Evolutionary conservation across 2,113 vertebrate genomes (phyloP).

Genomic region (Chamaetylas fuelleborni): DNA sequence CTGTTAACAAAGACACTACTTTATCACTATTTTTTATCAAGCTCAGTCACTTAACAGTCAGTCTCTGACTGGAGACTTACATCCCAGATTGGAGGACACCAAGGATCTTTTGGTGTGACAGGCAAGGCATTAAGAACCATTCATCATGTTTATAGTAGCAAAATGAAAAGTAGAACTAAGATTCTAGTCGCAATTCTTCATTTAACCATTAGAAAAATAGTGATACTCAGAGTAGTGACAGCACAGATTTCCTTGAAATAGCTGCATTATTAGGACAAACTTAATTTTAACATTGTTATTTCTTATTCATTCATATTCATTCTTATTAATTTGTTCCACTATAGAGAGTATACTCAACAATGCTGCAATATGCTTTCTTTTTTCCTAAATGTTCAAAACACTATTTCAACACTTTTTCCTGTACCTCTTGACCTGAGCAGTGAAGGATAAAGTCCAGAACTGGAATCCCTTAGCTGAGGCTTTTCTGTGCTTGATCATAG

Average conservation of each 20-base stretch:
- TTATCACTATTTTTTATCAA: background rate
- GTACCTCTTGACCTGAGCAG: background rate
- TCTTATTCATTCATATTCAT: background rate
- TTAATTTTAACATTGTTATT: background rate
- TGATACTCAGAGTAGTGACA: background rate
- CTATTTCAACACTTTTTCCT: background rate
- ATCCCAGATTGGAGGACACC: background rate
- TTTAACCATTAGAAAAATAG: background rate
- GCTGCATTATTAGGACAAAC: background rate
- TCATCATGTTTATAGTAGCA: background rate
- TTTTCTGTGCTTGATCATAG: background rate
- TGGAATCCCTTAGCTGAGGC: background rate
- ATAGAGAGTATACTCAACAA: background rate
- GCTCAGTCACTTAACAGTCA: background rate
- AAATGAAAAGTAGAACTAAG: background rate
- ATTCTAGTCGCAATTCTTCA: background rate
- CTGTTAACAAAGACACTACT: background rate
- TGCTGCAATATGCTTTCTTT: background rate
- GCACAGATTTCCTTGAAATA: background rate
- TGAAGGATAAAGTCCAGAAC: background rate
- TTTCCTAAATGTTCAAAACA: background rate
- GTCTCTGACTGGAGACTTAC: background rate
- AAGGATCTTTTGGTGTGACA: background rate
- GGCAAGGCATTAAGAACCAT: background rate
- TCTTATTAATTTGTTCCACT: background rate